phyloP scores from a whole-genome alignment of 2,113 vertebrate species.

The Lycocorax pyrrhopterus region DNA sequence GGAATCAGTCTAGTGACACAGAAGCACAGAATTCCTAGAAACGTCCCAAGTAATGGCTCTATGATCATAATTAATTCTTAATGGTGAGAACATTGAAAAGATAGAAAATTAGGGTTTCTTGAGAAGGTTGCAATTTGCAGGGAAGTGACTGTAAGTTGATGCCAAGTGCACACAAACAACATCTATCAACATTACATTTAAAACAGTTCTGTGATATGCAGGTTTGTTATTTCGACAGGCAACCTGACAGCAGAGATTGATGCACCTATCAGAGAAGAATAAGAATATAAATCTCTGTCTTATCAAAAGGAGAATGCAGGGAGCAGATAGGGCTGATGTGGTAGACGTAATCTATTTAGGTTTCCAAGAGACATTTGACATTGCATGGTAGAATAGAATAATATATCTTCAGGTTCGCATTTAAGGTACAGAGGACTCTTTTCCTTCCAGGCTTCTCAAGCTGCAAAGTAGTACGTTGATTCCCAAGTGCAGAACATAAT shows the following conservation, averaged over 20 bases:
- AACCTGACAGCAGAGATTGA: conserved; percentile 63
- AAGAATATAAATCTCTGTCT: conserved; percentile 71
- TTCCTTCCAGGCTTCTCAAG: neutral
- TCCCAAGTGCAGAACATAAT: neutral
- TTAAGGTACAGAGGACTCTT: neutral
- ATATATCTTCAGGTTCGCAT: conserved; percentile 34
- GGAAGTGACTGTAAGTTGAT: conserved; percentile 29
- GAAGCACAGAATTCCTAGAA: neutral
- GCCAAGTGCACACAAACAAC: conserved; percentile 44
- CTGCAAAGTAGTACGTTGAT: neutral
- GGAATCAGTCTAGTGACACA: neutral
- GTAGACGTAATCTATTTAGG: conserved; percentile 57
- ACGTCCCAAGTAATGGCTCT: neutral
- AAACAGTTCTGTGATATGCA: conserved; percentile 60
- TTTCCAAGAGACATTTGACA: conserved; percentile 55
- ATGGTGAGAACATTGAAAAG: neutral
- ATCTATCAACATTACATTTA: conserved; percentile 69
- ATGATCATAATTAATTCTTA: neutral
- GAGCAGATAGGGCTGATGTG: conserved; percentile 43
- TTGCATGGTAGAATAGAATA: conserved; percentile 32
- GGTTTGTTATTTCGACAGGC: conserved; percentile 51
- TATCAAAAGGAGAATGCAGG: conserved; percentile 45
- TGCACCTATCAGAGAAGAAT: conserved; percentile 51
- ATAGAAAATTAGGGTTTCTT: neutral
- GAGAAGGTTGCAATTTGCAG: neutral